These are phyloP conservation scores for Gallinago nigripennis DNA, from an alignment of 2,797 vertebrate genomes.

Conservation along the genomic window DNA sequence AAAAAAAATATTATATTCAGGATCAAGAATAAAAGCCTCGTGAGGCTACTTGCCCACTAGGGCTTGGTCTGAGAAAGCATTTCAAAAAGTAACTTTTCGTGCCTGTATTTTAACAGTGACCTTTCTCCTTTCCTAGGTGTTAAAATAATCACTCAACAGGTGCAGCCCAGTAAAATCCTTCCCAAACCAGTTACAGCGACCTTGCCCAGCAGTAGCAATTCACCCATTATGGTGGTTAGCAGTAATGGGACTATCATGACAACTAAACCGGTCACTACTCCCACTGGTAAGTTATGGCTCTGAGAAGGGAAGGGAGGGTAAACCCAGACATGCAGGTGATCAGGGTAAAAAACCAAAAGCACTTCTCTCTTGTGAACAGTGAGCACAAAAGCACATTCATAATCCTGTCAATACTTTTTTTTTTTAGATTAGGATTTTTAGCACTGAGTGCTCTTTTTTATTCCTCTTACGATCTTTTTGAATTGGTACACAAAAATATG, in stretches of 20 bases:
- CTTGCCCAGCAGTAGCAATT: conserved; percentile 91
- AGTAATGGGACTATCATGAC: conserved; percentile 99
- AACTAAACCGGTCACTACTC: conserved; percentile 94
- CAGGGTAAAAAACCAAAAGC: neutral
- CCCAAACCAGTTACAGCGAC: conserved; percentile 93
- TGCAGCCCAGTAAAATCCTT: conserved; percentile 98
- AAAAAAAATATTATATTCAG: neutral
- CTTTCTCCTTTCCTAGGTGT: conserved; percentile 86
- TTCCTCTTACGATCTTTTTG: neutral
- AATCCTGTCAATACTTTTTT: neutral
- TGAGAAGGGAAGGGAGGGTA: conserved; percentile 63
- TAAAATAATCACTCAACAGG: conserved; percentile 99
- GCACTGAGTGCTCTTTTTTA: neutral
- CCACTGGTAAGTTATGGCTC: conserved; percentile 85
- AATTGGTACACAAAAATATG: neutral
- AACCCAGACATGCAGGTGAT: conserved; percentile 19
- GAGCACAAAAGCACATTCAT: neutral
- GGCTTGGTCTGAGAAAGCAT: conserved; percentile 53
- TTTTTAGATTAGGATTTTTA: neutral
- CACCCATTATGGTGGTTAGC: conserved; percentile 99
- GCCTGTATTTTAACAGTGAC: conserved; percentile 55
- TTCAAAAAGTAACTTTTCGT: conserved; percentile 43
- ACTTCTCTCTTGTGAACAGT: neutral
- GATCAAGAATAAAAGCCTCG: conserved; percentile 13
- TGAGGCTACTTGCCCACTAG: conserved; percentile 14